Percentiles rank a stretch among this genome's conserved stretches.
These are phyloP conservation scores for Poeciliopsis retropinna DNA, from an alignment of 2,113 vertebrate genomes.

Conservation along the genomic window DNA sequence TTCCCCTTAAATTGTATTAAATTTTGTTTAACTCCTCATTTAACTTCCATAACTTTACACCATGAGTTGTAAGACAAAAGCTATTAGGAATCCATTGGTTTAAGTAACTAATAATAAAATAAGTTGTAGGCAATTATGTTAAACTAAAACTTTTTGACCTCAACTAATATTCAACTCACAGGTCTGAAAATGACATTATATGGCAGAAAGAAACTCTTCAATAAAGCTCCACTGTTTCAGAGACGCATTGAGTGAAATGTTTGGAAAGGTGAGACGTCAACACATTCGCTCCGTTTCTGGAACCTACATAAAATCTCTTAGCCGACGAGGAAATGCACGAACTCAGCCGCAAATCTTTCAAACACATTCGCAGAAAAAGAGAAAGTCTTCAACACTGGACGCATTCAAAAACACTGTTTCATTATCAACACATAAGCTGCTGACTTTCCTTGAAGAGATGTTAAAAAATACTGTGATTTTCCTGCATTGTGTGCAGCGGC, in stretches of 20 bases:
- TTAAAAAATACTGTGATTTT: neutral
- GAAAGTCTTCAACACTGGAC: neutral
- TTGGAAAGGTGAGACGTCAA: neutral
- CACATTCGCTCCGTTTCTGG: neutral
- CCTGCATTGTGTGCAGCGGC: neutral
- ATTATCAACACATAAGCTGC: neutral
- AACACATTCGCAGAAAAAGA: neutral
- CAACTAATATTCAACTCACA: neutral
- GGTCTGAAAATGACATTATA: neutral
- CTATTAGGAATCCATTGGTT: too few relatives aligned
- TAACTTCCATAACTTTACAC: too few relatives aligned
- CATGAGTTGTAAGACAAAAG: too few relatives aligned
- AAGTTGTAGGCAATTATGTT: neutral
- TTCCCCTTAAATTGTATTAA: too few relatives aligned
- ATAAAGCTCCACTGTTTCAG: neutral
- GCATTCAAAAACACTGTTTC: neutral
- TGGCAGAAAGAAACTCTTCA: neutral
- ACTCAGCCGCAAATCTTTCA: neutral
- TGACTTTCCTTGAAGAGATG: neutral
- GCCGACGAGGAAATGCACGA: neutral
- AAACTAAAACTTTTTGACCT: neutral
- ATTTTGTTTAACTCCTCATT: too few relatives aligned
- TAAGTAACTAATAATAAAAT: neutral
- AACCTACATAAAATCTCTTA: neutral
- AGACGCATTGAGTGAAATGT: neutral